Conservation (phyloP, 1,140 invertebrate species). For the Zophobas morio region DNA sequence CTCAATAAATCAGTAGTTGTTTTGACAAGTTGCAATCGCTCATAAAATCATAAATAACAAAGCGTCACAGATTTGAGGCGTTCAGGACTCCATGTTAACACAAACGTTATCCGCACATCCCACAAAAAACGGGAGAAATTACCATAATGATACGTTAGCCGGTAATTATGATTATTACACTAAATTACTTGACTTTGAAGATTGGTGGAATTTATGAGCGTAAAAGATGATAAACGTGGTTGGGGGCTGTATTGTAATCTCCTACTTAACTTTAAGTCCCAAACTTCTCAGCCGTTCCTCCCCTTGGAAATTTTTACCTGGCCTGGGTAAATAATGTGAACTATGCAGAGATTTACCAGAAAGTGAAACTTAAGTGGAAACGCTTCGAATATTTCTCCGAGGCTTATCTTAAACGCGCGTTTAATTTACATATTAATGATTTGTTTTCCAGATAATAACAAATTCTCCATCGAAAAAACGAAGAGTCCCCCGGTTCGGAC, state of each 20-base stretch:
- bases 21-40: slow-evolving; percentile 41
- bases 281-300: slow-evolving; percentile 39
- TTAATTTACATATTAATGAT: slow-evolving; percentile 42
- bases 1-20: slow-evolving; percentile 39
- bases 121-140: slow-evolving; percentile 12
- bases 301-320: slow-evolving; percentile 48
- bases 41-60: slow-evolving; percentile 37
- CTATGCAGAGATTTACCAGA: slow-evolving; percentile 44
- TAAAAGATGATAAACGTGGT: slow-evolving; percentile 47
- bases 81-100: slow-evolving; percentile 17
- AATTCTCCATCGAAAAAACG: slow-evolving; percentile 4
- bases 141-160: slow-evolving; percentile 43
- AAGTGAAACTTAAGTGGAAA: slow-evolving; percentile 38
- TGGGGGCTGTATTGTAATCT: slow-evolving; percentile 49
- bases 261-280: slow-evolving; percentile 47
- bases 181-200: slow-evolving; percentile 45
- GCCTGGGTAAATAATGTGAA: slow-evolving; percentile 45
- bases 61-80: slow-evolving; percentile 28
- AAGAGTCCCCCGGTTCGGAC: not conserved
- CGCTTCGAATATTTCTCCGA: slow-evolving; percentile 25
- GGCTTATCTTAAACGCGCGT: slow-evolving; percentile 31
- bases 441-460: slow-evolving; percentile 37
- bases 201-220: slow-evolving; percentile 33
- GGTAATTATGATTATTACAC: slow-evolving; percentile 51
- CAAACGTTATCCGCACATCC: slow-evolving; percentile 14